Conservation (phyloP, 2,113 vertebrate species). For the Pelodiscus sinensis region DNA sequence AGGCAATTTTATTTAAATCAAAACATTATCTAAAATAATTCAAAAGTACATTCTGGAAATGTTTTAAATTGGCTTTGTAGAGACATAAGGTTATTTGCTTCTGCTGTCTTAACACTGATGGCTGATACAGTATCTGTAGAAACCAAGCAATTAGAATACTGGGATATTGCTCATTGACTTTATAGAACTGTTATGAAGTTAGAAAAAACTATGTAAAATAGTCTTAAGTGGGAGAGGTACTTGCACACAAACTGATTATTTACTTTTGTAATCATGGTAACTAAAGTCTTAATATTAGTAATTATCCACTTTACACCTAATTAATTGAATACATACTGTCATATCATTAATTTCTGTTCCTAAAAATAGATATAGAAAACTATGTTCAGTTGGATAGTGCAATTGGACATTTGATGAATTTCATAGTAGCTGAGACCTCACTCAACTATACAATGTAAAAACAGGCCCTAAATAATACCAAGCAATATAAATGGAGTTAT, state of each 20-base stretch:
- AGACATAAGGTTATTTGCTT: slow-evolving; percentile 40
- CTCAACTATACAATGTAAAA: background rate
- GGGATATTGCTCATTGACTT: slow-evolving; percentile 16
- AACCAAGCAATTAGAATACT: slow-evolving; percentile 46
- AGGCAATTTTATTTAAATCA: slow-evolving; percentile 67
- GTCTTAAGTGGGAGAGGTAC: background rate
- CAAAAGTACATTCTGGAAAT: slow-evolving; percentile 48
- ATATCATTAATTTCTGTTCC: background rate
- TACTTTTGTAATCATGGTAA: slow-evolving; percentile 11
- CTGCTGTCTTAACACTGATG: slow-evolving; percentile 53
- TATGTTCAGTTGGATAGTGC: background rate
- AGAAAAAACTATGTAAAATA: slow-evolving; percentile 11
- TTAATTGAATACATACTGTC: slow-evolving; percentile 11
- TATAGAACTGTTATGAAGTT: background rate
- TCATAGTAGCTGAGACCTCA: background rate
- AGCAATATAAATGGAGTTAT: background rate
- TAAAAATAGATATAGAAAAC: slow-evolving; percentile 13
- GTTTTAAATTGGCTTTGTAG: slow-evolving; percentile 55
- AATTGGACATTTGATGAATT: background rate
- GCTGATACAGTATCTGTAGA: slow-evolving; percentile 19
- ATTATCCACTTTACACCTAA: slow-evolving; percentile 22
- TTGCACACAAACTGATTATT: slow-evolving; percentile 20
- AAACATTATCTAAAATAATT: slow-evolving; percentile 71
- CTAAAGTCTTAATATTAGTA: slow-evolving; percentile 24
- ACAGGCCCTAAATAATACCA: background rate